Evolutionary conservation across 2,888 invertebrate species (phyloP).

Genomic region (Coelopa pilipes): DNA sequence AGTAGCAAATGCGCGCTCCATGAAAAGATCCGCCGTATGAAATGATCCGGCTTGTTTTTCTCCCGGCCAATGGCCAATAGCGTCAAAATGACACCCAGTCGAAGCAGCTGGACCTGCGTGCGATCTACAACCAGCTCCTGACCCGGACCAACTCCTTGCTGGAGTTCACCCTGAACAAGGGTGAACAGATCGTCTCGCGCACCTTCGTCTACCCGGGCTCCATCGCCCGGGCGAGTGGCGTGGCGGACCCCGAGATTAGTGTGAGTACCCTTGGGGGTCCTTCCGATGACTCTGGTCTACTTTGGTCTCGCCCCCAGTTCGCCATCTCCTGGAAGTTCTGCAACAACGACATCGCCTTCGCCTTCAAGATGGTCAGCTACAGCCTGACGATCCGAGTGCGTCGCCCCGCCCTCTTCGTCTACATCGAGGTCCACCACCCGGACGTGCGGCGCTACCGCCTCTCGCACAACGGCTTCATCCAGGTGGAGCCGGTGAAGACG

Average conservation of each 20-base stretch:
- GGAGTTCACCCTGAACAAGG: conserved; percentile 69
- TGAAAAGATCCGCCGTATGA: background rate
- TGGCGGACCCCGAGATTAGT: conserved; percentile 69
- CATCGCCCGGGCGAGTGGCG: conserved; percentile 70
- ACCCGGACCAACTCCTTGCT: conserved; percentile 55
- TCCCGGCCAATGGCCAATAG: conserved; percentile 46
- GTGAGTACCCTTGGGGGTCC: conserved; percentile 62
- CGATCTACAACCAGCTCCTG: conserved; percentile 50
- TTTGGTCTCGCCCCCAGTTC: conserved; percentile 46
- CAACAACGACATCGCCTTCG: conserved; percentile 1
- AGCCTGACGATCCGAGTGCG: conserved; percentile 57
- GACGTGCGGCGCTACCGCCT: conserved; percentile 54
- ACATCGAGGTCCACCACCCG: conserved; percentile 56
- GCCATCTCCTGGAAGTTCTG: conserved; percentile 56
- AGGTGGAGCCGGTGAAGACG: conserved; percentile 57
- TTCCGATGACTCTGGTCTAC: background rate
- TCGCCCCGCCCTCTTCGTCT: conserved; percentile 63
- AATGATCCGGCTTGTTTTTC: background rate
- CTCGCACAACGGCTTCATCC: conserved; percentile 65
- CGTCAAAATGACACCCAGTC: conserved; percentile 62
- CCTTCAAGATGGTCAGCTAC: conserved; percentile 46
- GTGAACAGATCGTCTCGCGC: conserved; percentile 69
- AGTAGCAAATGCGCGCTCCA: background rate
- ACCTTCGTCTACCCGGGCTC: conserved; percentile 76
- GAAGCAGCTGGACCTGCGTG: conserved; percentile 56